Base-by-base conservation (phyloP, 37 sponge, comb jelly and placozoan species). In the Cliona cf. orientalis region DNA sequence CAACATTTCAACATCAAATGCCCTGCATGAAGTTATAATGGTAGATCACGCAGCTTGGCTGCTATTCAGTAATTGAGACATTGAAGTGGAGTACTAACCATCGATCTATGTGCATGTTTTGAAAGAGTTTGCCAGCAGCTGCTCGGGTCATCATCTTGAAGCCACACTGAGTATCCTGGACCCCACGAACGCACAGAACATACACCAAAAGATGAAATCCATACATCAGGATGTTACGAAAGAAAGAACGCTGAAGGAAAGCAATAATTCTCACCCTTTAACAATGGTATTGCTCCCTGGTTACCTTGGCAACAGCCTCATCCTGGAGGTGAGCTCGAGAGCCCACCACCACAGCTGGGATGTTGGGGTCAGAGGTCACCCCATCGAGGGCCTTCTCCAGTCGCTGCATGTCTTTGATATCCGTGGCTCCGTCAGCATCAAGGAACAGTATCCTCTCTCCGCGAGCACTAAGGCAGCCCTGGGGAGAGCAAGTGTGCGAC, bases 161-260 rank as follows among this genome's bases (percentile, higher is more conserved):
- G 29, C 99, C 99, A 92, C 99, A 99, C 89, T 99, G 97, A 1
- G 99, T 99, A 80, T 99, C 99, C 58, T 81, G 83, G 35, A 99
- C 74, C n/a, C 90, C 92, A n/a, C 79, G 76, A 19, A 96, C 95
- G 80, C 95, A 94, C 33, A 99, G 82, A 14, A 96, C 7, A 46
- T 74, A 86, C 35, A 99, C 99, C 58, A 92, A 69, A 31, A 99
- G 60, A 65, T 99, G 99, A 57, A 99, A 99, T 32, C 88, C 95
- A 45, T 92, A 80, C 99, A 96, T 99, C 59, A 99, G 84, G 25
- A 99, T 64, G 75, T 94, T 99, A 11, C 99, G 85, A 39, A 99
- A 74, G 57, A 94, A 75, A 32, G 95, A 95, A 37, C 99, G 68
- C 95, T 94, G 44, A 23, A 58, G 28, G 85, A 39, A 99, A 74